A percentile compares a stretch with the other conserved stretches of the same genome.
Evolutionary conservation across 2,113 vertebrate genomes (phyloP).

Genomic region (Dasypus novemcinctus): DNA sequence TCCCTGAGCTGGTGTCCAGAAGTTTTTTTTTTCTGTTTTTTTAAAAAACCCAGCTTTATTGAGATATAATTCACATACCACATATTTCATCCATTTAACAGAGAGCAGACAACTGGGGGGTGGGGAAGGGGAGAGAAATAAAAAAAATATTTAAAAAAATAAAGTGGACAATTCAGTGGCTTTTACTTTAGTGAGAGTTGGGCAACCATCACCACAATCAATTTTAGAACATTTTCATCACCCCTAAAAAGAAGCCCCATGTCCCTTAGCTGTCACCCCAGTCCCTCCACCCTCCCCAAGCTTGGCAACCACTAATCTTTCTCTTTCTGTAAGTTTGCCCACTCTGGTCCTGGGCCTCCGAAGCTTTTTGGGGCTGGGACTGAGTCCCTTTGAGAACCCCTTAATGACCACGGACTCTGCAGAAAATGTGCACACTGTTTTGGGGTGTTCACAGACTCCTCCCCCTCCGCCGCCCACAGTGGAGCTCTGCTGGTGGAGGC

Average conservation of each 20-base stretch:
- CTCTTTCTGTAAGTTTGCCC: not conserved
- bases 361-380: not conserved
- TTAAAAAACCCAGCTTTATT: no score
- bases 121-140: no score
- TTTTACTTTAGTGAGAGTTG: not conserved
- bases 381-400: not conserved
- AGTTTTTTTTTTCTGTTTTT: not conserved
- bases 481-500: not conserved
- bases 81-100: no score
- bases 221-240: no score
- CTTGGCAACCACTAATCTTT: not conserved
- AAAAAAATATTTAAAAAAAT: no score
- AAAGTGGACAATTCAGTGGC: fast-evolving
- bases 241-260: not conserved
- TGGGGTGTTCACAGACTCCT: no score
- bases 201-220: no score
- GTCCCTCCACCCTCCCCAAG: not conserved
- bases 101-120: no score
- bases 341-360: not conserved
- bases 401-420: not conserved
- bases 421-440: not conserved
- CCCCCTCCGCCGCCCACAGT: no score
- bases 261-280: not conserved
- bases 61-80: no score
- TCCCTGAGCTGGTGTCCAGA: not conserved